Percentiles rank a stretch among this genome's conserved stretches.
Evolutionary conservation across 2,797 vertebrate species (phyloP).

Genomic region (Hozukius guyotensis): DNA sequence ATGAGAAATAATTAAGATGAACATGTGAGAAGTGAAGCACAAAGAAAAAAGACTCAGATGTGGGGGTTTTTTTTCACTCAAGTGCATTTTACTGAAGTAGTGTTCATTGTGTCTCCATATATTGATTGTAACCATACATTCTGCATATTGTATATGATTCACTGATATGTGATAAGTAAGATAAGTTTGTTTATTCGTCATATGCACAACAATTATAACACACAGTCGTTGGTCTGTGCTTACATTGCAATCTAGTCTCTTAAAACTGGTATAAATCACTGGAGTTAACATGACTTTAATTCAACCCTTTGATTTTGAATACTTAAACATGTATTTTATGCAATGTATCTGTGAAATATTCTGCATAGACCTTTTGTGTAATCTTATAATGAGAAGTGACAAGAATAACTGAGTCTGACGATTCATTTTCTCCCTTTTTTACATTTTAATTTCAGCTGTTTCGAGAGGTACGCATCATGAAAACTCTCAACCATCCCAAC

Average conservation of each 20-base stretch:
- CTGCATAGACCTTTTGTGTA: not conserved
- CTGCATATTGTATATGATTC: not conserved
- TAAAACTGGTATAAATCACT: too few relatives aligned
- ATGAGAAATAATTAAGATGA: not conserved
- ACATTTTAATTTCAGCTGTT: conserved; percentile 81
- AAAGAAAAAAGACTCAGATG: not conserved
- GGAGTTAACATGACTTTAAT: not conserved
- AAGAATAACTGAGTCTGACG: not conserved
- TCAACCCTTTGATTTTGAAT: too few relatives aligned
- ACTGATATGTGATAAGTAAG: too few relatives aligned
- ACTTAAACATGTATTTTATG: not conserved
- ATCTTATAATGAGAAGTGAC: not conserved
- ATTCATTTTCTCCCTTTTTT: not conserved
- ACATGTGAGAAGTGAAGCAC: not conserved
- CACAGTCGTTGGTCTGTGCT: too few relatives aligned
- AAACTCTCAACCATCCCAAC: conserved; percentile 93
- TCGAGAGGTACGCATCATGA: conserved; percentile 96
- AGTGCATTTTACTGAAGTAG: not conserved
- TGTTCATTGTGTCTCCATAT: not conserved
- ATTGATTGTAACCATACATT: not conserved
- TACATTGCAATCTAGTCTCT: too few relatives aligned
- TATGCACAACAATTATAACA: too few relatives aligned
- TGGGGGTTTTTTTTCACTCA: not conserved
- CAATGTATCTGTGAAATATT: not conserved
- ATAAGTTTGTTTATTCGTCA: too few relatives aligned